Evolutionary conservation across 2,888 invertebrate species (phyloP), one percentile per base, ranked within the genome.

Genomic region (Iselma pallidipennis): DNA sequence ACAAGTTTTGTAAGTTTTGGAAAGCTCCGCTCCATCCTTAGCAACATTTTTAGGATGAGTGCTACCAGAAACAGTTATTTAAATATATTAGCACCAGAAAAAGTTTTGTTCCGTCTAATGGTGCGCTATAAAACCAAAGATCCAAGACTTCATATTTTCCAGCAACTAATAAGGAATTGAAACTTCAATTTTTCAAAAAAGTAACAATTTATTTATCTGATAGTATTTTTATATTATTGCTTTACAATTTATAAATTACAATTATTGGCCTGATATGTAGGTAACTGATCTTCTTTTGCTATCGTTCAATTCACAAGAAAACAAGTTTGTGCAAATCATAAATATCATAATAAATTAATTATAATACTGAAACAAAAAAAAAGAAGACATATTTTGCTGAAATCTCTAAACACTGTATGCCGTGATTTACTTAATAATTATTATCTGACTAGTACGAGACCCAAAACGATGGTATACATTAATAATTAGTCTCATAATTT

Each of bases 261-360:
- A 71, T 67, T 62, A 71, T 67, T 71, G 70, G 72, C 69, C 71
- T 71, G 71, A 70, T 74, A 71, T 68, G 70, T 66, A 71, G 76
- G 75, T 77, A 75, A 74, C 74, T 75, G 74, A 68, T 71, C 69
- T 55, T 68, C 61, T 68, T 63, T 72, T 73, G 72, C 72, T 71
- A 71, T 73, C 65, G 59, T 54, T 61, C 59, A 65, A 61, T 65
- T 66, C 62, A 48, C 33, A 57, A 63, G 61, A 66, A 59, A 55
- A n/a, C n/a, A n/a, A 57, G 60, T 71, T 69, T 66, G 66, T 61
- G 65, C 63, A 60, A n/a, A 63, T 57, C 52, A 63, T 67, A 63
- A 66, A 69, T 59, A 65, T 62, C 56, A 59, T 59, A 68, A 69
- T 65, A 67, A 67, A 67, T 65, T 67, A 67, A 67, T 65, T 67